A percentile compares a stretch with the other conserved stretches of the same genome.
Conservation (phyloP, 2,888 invertebrate genomes). For the Apamea crenata region DNA sequence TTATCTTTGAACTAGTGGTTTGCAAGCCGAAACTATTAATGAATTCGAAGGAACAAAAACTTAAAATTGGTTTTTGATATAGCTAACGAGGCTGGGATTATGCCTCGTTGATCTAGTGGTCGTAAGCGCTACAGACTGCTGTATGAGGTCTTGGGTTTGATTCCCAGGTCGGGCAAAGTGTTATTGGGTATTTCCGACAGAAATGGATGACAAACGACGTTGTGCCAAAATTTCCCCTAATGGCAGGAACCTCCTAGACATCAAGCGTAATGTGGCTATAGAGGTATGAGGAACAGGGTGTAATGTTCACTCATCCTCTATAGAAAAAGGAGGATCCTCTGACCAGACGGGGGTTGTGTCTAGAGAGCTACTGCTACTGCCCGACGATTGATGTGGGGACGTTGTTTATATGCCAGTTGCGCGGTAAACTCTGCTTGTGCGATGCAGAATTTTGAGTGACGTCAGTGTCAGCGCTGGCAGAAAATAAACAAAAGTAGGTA, state of each 20-base stretch:
- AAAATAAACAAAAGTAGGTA: not conserved
- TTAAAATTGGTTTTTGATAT: not conserved
- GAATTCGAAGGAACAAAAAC: slow-evolving; percentile 4
- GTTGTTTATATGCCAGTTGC: too few relatives aligned
- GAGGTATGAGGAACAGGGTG: too few relatives aligned
- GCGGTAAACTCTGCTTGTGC: too few relatives aligned
- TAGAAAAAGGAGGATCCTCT: too few relatives aligned
- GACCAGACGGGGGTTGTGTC: too few relatives aligned
- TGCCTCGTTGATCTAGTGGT: not conserved
- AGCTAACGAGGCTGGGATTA: too few relatives aligned
- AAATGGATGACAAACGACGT: not conserved
- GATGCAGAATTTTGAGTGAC: too few relatives aligned
- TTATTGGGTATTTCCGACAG: not conserved
- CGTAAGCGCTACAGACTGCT: not conserved
- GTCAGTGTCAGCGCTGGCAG: too few relatives aligned
- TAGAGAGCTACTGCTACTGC: too few relatives aligned
- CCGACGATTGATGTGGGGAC: too few relatives aligned
- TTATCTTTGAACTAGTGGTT: slow-evolving; percentile 8
- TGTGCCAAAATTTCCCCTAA: too few relatives aligned
- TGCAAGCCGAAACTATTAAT: slow-evolving; percentile 15
- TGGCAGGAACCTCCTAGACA: not conserved
- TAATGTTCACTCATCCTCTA: too few relatives aligned
- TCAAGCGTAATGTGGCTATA: not conserved
- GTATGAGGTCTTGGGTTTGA: not conserved
- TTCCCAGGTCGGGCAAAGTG: not conserved